phyloP scores from a whole-genome alignment of 1,140 invertebrate genomes.

The Eueides isabella region DNA sequence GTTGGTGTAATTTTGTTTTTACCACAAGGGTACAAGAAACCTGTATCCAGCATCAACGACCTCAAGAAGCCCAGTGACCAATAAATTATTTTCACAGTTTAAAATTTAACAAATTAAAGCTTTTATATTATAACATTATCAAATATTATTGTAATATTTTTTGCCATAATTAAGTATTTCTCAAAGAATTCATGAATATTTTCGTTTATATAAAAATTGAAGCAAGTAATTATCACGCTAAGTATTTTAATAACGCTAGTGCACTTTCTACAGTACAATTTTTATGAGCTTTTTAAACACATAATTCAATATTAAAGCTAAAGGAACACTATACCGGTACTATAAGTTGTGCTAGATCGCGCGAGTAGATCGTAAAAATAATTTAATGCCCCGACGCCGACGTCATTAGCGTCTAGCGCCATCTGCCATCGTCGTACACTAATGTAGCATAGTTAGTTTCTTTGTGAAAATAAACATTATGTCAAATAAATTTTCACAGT shows the following conservation, averaged over 20 bases:
- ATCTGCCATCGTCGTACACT: conserved; percentile 57
- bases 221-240: conserved; percentile 28
- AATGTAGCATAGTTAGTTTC: conserved; percentile 35
- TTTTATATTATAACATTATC: too few species aligned
- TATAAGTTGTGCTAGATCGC: conserved; percentile 44
- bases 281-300: conserved; percentile 38
- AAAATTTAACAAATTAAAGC: too few species aligned
- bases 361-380: conserved; percentile 71
- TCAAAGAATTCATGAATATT: not conserved
- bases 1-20: too few species aligned
- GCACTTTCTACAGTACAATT: conserved; percentile 23
- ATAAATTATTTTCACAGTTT: too few species aligned
- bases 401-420: conserved; percentile 69
- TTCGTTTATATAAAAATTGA: not conserved
- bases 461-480: conserved; percentile 31
- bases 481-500: conserved; percentile 29
- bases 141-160: not conserved
- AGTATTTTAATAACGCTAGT: conserved; percentile 32
- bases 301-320: conserved; percentile 43
- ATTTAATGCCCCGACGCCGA: conserved; percentile 65
- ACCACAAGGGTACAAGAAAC: too few species aligned
- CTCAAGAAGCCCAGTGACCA: too few species aligned
- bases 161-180: not conserved
- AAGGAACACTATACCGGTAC: conserved; percentile 46
- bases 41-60: too few species aligned